Conservation (phyloP, 2,888 invertebrate species). For the Chymomyza caudatula region DNA sequence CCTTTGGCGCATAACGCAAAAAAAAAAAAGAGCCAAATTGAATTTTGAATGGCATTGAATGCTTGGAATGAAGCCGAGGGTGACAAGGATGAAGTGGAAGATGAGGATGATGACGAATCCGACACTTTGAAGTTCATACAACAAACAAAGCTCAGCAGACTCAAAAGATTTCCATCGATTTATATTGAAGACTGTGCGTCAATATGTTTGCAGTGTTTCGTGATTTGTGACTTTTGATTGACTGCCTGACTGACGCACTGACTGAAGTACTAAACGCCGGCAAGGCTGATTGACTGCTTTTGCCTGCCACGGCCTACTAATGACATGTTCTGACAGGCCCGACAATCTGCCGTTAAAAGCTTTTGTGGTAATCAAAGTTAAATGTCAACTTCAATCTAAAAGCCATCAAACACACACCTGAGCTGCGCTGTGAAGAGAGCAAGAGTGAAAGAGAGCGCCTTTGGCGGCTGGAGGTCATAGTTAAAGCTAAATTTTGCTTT, state of each 20-base stretch:
- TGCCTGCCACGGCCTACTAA: not conserved
- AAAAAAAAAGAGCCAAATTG: conserved; percentile 54
- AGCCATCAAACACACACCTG: not conserved
- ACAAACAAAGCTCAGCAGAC: conserved; percentile 27
- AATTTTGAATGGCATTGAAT: conserved; percentile 46
- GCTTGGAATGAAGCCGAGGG: not conserved
- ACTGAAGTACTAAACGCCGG: not conserved
- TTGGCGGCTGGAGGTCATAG: not conserved
- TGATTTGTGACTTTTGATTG: conserved; percentile 46
- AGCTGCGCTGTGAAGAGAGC: not conserved
- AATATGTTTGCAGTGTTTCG: conserved; percentile 3
- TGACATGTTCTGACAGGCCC: not conserved
- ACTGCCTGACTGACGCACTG: conserved; percentile 37
- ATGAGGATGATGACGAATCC: not conserved
- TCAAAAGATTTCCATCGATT: conserved; percentile 33
- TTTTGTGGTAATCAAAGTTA: conserved; percentile 56
- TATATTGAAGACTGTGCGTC: not conserved
- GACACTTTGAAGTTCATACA: conserved; percentile 39
- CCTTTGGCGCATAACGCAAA: conserved; percentile 58
- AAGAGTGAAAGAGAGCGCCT: too few species aligned
- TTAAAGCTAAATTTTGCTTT: not conserved
- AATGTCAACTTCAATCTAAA: conserved; percentile 60
- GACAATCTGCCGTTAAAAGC: conserved; percentile 36
- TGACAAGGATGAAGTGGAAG: not conserved
- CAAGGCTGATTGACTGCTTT: not conserved